Evolutionary conservation across 2,113 vertebrate genomes (phyloP).

Genomic region (Takifugu bimaculatus): DNA sequence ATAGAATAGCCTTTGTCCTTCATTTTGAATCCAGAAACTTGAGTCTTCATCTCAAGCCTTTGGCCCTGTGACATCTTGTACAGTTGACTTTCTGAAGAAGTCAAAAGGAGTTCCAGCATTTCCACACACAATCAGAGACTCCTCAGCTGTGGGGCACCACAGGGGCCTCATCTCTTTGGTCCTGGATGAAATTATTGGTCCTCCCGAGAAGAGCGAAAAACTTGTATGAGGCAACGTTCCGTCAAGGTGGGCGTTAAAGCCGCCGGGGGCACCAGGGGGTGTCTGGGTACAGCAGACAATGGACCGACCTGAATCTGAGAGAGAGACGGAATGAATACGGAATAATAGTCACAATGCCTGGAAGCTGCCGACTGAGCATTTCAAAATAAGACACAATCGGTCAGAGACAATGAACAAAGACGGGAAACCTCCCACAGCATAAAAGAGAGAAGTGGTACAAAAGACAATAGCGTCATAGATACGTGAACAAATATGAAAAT

Average conservation of each 20-base stretch:
- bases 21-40: not conserved
- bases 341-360: slow-evolving; percentile 57
- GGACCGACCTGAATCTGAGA: slow-evolving; percentile 87
- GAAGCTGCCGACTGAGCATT: slow-evolving; percentile 49
- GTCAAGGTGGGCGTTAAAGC: slow-evolving; percentile 67
- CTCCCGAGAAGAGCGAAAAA: no score
- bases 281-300: slow-evolving; percentile 90
- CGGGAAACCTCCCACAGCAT: slow-evolving; percentile 51
- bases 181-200: not conserved
- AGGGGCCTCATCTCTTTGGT: not conserved
- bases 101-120: not conserved
- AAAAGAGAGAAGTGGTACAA: slow-evolving; percentile 22
- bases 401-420: slow-evolving; percentile 47
- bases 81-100: not conserved
- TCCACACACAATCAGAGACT: not conserved
- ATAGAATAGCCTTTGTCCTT: not conserved
- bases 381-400: slow-evolving; percentile 55
- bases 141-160: not conserved
- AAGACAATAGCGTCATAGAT: no score
- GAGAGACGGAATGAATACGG: slow-evolving; percentile 16
- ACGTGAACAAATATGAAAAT: no score
- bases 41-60: not conserved
- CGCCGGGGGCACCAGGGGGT: slow-evolving; percentile 85
- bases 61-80: slow-evolving; percentile 4
- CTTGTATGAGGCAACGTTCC: slow-evolving; percentile 18